Evolutionary conservation across 2,113 vertebrate genomes (phyloP), one percentile per base, ranked within the genome.

Genomic region (Hippocampus mohnikei): DNA sequence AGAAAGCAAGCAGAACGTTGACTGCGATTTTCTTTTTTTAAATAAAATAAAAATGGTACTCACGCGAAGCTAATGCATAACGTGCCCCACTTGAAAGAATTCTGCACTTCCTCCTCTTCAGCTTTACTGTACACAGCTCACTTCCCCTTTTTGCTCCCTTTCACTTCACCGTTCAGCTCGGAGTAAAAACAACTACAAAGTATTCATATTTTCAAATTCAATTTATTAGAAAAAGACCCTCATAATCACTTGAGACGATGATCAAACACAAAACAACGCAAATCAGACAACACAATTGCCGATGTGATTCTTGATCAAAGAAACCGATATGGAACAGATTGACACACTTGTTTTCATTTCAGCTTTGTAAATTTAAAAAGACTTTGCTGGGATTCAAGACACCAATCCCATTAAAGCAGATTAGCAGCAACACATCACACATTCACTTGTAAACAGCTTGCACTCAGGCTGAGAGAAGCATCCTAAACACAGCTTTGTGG

Each of bases 91-190:
- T 1, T 6, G 0, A 55, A n/a, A 41, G 23, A 72, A 44, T 21
- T 46, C n/a, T 68, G 13, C n/a, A 16, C 16, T 75, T 69, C 53
- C 59, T 73, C 55, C 7, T 18, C 60, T 55, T 16, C n/a, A 52
- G 65, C 40, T 52, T 21, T 58, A 58, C 40, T 69, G 29, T 78
- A 33, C 11, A 3, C 18, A 67, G 46, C 55, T 0, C 44, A 81
- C 69, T 92, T 92, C 88, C 84, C 42, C 63, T 44, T 83, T 91
- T 84, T 81, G 11, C n/a, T 20, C 7, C 81, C 74, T 92, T 91
- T 90, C 85, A 73, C 71, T 91, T 92, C 88, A 68, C 52, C 20
- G 74, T 80, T 67, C 33, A 1, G 12, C 40, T 46, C 20, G 53
- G 4, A 55, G 13, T 15, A 9, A 29, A 67, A 55, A 25, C 18